Conservation (phyloP, 2,797 vertebrate species). For the Enteromius radiatus region DNA sequence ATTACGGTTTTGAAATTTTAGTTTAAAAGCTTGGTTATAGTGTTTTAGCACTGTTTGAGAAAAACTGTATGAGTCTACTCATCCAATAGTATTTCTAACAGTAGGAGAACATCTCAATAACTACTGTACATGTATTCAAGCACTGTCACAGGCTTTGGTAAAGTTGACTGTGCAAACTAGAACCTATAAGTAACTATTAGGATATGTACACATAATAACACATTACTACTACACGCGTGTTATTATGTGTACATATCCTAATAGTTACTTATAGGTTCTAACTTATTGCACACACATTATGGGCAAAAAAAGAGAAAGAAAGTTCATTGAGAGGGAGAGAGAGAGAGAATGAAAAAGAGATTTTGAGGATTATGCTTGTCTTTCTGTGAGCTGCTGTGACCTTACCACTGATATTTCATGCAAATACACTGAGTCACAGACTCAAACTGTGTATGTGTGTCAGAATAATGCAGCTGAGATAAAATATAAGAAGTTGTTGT, state of each 20-base stretch:
- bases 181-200: neutral
- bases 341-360: slow-evolving; percentile 30
- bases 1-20: too few species aligned
- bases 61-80: too few species aligned
- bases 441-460: slow-evolving; percentile 69
- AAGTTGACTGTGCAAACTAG: neutral
- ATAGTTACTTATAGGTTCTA: neutral
- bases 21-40: too few species aligned
- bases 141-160: neutral
- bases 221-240: neutral
- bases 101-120: neutral
- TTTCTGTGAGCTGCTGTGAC: slow-evolving; percentile 63
- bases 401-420: slow-evolving; percentile 67
- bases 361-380: slow-evolving; percentile 61
- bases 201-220: neutral
- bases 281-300: neutral
- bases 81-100: too few species aligned
- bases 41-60: too few species aligned
- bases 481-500: neutral
- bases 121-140: neutral
- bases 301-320: neutral
- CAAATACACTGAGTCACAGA: slow-evolving; percentile 57
- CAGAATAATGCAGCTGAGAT: neutral
- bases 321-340: neutral
- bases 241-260: neutral